phyloP scores from a whole-genome alignment of 2,797 vertebrate genomes.

The Channa striata region DNA sequence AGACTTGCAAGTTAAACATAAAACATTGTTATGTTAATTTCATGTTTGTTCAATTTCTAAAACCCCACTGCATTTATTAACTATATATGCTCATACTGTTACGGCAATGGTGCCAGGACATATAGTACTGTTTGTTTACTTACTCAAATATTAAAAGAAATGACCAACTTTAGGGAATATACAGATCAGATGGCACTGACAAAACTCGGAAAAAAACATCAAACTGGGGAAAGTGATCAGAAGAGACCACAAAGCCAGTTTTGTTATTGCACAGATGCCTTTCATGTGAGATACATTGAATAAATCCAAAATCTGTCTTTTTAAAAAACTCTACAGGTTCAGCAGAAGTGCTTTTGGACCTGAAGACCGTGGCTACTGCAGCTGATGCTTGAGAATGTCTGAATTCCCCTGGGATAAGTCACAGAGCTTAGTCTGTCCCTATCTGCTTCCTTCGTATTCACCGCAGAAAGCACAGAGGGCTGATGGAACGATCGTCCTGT shows the following conservation, averaged over 20 bases:
- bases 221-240: no score
- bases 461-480: constrained; percentile 3
- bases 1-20: neutral
- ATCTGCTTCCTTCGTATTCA: neutral
- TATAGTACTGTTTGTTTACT: neutral
- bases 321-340: neutral
- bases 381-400: neutral
- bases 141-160: no score
- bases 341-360: neutral
- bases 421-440: neutral
- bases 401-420: neutral
- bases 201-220: no score
- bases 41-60: neutral
- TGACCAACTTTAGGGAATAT: neutral
- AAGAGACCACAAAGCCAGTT: neutral
- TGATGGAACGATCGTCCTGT: constrained; percentile 3
- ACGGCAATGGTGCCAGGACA: neutral
- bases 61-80: neutral
- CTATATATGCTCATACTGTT: neutral
- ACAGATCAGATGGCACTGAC: neutral
- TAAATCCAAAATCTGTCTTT: neutral
- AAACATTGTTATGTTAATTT: neutral
- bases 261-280: neutral
- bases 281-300: neutral
- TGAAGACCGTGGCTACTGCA: neutral